phyloP scores from a whole-genome alignment of 1,140 invertebrate genomes.

The Thaumatotibia leucotreta region DNA sequence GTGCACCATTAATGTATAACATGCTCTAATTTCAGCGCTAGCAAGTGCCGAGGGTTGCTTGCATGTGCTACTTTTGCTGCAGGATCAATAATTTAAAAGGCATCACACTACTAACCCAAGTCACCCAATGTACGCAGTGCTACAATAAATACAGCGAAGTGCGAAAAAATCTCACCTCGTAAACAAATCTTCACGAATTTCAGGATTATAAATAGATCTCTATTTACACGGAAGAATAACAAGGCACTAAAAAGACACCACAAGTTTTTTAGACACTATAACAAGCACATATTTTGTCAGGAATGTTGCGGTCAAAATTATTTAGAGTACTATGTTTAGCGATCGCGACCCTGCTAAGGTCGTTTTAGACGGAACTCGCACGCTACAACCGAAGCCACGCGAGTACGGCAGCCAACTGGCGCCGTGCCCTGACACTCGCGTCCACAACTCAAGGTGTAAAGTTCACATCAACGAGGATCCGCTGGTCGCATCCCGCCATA shows the following conservation, averaged over 20 bases:
- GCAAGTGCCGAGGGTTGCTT: not conserved
- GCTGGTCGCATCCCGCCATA: not conserved
- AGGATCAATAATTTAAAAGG: slow-evolving; percentile 9
- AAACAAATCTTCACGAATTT: slow-evolving; percentile 3
- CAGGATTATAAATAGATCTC: slow-evolving; percentile 1
- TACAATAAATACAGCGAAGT: not conserved
- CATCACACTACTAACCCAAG: not conserved
- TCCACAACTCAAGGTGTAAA: slow-evolving; percentile 24
- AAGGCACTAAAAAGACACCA: not conserved
- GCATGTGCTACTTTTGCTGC: not conserved
- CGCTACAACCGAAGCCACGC: slow-evolving; percentile 43
- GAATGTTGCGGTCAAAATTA: not conserved
- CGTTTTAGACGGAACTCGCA: slow-evolving; percentile 35
- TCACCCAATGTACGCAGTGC: not conserved
- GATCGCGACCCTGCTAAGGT: slow-evolving; percentile 31
- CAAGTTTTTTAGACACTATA: not conserved
- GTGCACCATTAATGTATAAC: not conserved
- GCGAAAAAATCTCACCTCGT: slow-evolving; percentile 9
- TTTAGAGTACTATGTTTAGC: not conserved
- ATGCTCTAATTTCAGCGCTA: not conserved
- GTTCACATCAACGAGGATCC: not conserved
- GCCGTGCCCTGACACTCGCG: slow-evolving; percentile 54
- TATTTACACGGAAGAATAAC: not conserved
- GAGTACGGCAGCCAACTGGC: slow-evolving; percentile 64
- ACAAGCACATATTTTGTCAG: not conserved